A percentile compares a stretch with the other conserved stretches of the same genome.
Conservation (phyloP, 2,888 invertebrate species). For the Seira musarum region DNA sequence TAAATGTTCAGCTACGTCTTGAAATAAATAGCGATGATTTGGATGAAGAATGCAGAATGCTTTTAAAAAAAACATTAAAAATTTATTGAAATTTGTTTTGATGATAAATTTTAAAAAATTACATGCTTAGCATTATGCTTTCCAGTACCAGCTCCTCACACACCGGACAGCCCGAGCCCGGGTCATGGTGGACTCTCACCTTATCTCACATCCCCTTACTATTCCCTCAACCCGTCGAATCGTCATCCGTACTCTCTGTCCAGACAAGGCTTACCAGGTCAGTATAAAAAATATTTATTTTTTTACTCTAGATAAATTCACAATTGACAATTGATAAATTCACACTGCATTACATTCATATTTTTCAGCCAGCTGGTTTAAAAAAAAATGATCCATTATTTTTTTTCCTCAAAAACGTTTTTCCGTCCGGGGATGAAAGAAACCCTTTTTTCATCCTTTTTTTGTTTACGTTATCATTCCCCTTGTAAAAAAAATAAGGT, state of each 20-base stretch:
- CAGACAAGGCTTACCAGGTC: slow-evolving; percentile 69
- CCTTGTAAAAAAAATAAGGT: too few species aligned
- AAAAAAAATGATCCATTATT: not conserved
- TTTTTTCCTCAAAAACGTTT: slow-evolving; percentile 16
- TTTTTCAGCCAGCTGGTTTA: too few species aligned
- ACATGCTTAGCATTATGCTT: slow-evolving; percentile 25
- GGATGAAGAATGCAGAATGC: not conserved
- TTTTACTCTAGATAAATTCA: not conserved
- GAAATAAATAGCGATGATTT: slow-evolving; percentile 18
- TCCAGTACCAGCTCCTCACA: slow-evolving; percentile 71
- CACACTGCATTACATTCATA: not conserved
- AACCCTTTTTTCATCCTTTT: slow-evolving; percentile 35
- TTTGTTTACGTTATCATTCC: slow-evolving; percentile 42
- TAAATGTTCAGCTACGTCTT: not conserved
- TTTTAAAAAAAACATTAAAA: too few species aligned
- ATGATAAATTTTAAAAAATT: too few species aligned
- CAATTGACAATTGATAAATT: not conserved
- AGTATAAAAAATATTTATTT: slow-evolving; percentile 40
- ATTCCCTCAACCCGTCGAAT: slow-evolving; percentile 67
- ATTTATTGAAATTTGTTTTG: too few species aligned
- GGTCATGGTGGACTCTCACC: slow-evolving; percentile 69
- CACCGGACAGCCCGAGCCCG: slow-evolving; percentile 70
- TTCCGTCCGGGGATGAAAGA: not conserved
- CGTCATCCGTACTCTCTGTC: slow-evolving; percentile 70
- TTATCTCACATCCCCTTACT: slow-evolving; percentile 69